Base-by-base conservation (phyloP, 2,888 invertebrate species). In the Syritta pipiens region DNA sequence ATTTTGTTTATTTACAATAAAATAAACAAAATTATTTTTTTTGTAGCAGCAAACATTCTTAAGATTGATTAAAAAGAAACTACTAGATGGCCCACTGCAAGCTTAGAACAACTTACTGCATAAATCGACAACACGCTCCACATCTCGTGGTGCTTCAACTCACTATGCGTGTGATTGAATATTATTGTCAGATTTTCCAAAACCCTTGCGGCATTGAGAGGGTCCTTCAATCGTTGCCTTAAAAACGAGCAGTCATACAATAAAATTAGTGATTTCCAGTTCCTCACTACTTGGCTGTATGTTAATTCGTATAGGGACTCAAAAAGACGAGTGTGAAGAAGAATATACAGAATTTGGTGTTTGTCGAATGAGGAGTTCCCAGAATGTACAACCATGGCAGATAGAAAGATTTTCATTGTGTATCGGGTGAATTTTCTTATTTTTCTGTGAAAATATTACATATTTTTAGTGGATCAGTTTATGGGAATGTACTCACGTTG, bases 331-430 rank as follows among this genome's bases (percentile, higher is more conserved):
- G 37, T 17, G n/a, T 60, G 32, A 4, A 71, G 53, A 14, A 72
- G 53, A 3, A 17, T 55, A 1, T 72, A n/a, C 20, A 77, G 53
- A 17, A 77, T 14, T 4, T 0, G 19, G 24, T 72, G 59, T 1
- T 49, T 72, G 22, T 60, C 46, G 2, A n/a, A 22, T 22, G 28
- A 5, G 0, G 5, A 28, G 2, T 12, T 24, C 2, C 9, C 10
- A 0, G 77, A 53, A n/a, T 60, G 20, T 0, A 4, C 4, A 0
- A 48, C 6, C 0, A 77, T 4, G 3, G 65, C 59, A 0, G 59
- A 49, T 5, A 77, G 17, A 12, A 72, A 67, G 5, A 77, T 65
- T 35, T 77, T 77, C 59, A 60, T 49, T 2, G 65, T 32, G 19
- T 42, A 72, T 26, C 32, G 32, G 0, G 77, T 72, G 17, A 35